A percentile compares a stretch with the other conserved stretches of the same genome.
phyloP scores from a whole-genome alignment of 2,113 vertebrate genomes.

The Carassius carassius region DNA sequence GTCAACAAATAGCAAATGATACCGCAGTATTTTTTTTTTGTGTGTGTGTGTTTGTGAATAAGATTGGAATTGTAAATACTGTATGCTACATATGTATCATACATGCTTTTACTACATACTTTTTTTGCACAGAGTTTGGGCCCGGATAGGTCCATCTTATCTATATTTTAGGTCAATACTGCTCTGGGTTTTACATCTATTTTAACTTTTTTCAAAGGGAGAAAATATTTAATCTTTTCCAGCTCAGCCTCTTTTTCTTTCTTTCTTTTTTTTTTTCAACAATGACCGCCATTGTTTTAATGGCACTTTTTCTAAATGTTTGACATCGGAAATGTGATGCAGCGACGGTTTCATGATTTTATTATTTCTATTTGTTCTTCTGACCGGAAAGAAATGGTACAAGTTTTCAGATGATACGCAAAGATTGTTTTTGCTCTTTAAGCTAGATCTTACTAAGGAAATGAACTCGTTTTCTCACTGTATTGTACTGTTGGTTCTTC shows the following conservation, averaged over 20 bases:
- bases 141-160: constrained; percentile 69
- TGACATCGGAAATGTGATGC: constrained; percentile 1
- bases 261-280: constrained; percentile 47
- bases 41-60: constrained; percentile 83
- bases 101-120: constrained; percentile 89
- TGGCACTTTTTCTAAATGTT: constrained; percentile 70
- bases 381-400: background rate
- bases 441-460: constrained; percentile 38
- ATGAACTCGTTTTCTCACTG: constrained; percentile 37
- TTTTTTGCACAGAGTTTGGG: constrained; percentile 95
- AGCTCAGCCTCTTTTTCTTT: constrained; percentile 42
- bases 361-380: constrained; percentile 8
- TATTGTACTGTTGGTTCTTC: constrained; percentile 44
- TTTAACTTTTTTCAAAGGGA: constrained; percentile 62
- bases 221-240: constrained; percentile 56
- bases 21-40: constrained; percentile 82
- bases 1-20: constrained; percentile 77
- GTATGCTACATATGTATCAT: constrained; percentile 90
- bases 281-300: constrained; percentile 54
- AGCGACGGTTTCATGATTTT: constrained; percentile 27
- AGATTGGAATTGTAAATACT: constrained; percentile 83
- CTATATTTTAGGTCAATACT: constrained; percentile 73
- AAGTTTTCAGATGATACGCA: constrained; percentile 6
- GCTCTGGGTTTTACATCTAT: constrained; percentile 69
- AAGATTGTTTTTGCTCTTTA: constrained; percentile 14